Conservation (phyloP, 2,888 invertebrate species). For the Mechanitis mazaeus region DNA sequence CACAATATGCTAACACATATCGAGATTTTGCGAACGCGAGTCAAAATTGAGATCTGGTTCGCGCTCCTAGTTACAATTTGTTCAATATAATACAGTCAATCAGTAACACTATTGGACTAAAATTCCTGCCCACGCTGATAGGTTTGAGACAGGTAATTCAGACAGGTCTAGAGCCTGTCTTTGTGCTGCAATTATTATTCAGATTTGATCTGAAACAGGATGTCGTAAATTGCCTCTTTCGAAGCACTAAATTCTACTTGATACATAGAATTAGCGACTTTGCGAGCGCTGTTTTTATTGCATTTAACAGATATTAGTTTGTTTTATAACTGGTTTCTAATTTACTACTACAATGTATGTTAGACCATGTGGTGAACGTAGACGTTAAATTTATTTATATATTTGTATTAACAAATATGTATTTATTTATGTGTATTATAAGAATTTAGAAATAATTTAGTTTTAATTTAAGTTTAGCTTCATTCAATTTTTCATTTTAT, state of each 20-base stretch:
- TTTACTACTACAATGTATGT: neutral
- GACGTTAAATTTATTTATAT: too few species aligned
- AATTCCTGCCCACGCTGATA: constrained; percentile 33
- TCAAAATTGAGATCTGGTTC: too few species aligned
- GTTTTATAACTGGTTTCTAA: neutral
- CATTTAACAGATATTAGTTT: constrained; percentile 26
- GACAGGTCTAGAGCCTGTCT: constrained; percentile 37
- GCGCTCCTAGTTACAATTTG: too few species aligned
- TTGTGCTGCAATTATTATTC: constrained; percentile 48
- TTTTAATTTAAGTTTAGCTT: too few species aligned
- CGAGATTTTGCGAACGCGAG: too few species aligned
- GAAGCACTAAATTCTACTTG: constrained; percentile 33
- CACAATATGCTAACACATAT: too few species aligned
- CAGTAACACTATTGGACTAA: constrained; percentile 19
- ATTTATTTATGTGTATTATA: too few species aligned
- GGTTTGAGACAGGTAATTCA: constrained; percentile 22
- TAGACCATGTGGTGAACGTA: neutral
- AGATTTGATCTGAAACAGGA: constrained; percentile 58
- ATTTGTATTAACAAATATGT: too few species aligned
- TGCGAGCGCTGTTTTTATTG: constrained; percentile 29
- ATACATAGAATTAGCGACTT: constrained; percentile 33
- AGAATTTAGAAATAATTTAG: too few species aligned
- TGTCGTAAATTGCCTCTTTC: constrained; percentile 49
- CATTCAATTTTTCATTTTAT: too few species aligned
- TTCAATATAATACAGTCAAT: neutral